Base-by-base conservation (phyloP, 2,888 invertebrate species). In the Achlya flavicornis region DNA sequence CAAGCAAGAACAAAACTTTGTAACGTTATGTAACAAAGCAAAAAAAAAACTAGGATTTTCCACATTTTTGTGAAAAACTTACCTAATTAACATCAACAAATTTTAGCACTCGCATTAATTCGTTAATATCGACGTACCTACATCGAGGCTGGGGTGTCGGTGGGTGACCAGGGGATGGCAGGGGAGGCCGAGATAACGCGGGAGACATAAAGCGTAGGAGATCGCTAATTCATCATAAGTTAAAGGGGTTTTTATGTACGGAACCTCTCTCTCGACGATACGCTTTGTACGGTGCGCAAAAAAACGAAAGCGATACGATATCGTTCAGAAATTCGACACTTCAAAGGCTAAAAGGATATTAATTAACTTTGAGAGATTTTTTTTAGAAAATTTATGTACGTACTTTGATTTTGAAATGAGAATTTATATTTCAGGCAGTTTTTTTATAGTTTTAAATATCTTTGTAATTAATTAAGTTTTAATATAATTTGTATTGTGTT, bases 211-310 rank as follows among this genome's bases (percentile, higher is more conserved):
- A 92, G 87, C 92, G 91, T 89, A 92, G 91, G 90, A 93, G 92
- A 93, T 93, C 92, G 93, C 93, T 93, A 93, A 93, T 93, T 93
- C 93, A 93, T 93, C 93, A 93, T 93, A 93, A 93, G 93, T 93
- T 93, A 93, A 93, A 93, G 93, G 87, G 93, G 92, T 93, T 93
- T 92, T 93, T 93, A 93, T 90, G 91, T 90, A 88, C 88, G 79
- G 76, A 84, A 85, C 84, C 82, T 82, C 80, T 71, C 83, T 80
- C 48, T 8, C 53, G 53, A 53, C 53, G 53, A 53, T 79, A 81
- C 86, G 83, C 87, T 84, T 89, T 90, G 90, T 91, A 90, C 83
- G 80, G 86, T 81, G 69, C 71, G 87, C 88, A 91, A 92, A 92
- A 90, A 92, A 90, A 92, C 89, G 19, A 53, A 53, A 53, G 10